Base-by-base conservation (phyloP, 2,113 vertebrate genomes). In the Choloepus hoffmanni region DNA sequence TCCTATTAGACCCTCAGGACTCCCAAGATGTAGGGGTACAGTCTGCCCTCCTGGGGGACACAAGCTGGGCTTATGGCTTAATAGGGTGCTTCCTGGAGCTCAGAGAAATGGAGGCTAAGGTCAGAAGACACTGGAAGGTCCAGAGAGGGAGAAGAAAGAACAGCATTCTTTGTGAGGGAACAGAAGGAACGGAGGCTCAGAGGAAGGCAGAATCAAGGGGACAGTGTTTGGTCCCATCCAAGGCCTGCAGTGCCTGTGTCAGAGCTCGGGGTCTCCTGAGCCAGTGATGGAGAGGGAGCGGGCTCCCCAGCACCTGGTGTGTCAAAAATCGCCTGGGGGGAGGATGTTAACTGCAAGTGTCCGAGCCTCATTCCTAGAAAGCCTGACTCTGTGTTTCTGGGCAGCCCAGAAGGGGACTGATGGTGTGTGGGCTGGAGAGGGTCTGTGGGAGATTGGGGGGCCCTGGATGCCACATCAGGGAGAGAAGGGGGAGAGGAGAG, bases 401-500 rank as follows among this genome's bases (percentile, higher is more conserved):
- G 58, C 15, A 19, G 55, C 55, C 16, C 9, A 7, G 23, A 15
- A 24, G 16, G 5, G 45, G 55, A 28, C 5, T 48, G n/a, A 30
- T 12, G 33, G 43, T 18, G 30, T 30, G 28, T 78, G n/a, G 67
- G 33, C 5, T 11, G 18, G 36, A 65, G 81, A 43, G 0, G 15
- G 70, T 60, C 62, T 7, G 7, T 15, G 18, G 24, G 67, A 30
- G n/a, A 26, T 0, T 0, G 2, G 50, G 48, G 19, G 2, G 4
- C 21, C 48, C 43, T 0, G 2, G 45, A 9, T 7, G 9, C 48
- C 36, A 7, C 1, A 1, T 50, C 82, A 83, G 72, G 50, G 48
- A 12, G n/a, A 36, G 26, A 12, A 11, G 33, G 23, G 58, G 7
- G n/a, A 43, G 13, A 33, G 82, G 16, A 36, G 83, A 74, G 50